Conservation (phyloP, 2,888 invertebrate species). For the Selenia dentaria region DNA sequence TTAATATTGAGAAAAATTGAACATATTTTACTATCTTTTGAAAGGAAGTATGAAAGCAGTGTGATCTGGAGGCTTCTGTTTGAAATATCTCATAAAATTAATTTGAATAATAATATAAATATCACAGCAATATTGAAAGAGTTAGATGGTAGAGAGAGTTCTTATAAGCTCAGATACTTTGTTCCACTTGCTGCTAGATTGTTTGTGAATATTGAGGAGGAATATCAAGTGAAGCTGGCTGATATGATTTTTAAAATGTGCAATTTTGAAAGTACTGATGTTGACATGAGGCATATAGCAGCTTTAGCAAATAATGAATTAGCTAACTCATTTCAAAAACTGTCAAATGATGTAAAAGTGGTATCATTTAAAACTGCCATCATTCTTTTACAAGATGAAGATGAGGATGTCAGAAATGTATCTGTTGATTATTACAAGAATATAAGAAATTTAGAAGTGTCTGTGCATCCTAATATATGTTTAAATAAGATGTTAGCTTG, state of each 20-base stretch:
- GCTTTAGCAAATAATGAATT: conserved; percentile 69
- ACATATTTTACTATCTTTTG: conserved; percentile 45
- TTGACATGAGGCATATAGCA: conserved; percentile 67
- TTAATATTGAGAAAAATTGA: conserved; percentile 41
- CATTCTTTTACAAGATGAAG: conserved; percentile 83
- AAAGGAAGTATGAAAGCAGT: conserved; percentile 45
- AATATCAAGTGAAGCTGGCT: conserved; percentile 42
- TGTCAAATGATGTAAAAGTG: conserved; percentile 55
- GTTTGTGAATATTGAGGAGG: conserved; percentile 30
- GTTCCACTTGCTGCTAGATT: conserved; percentile 61
- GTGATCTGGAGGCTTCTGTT: conserved; percentile 63
- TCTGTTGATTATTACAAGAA: conserved; percentile 60
- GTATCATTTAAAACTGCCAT: conserved; percentile 64
- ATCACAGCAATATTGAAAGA: conserved; percentile 33
- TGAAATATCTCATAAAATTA: conserved; percentile 49
- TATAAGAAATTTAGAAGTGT: conserved; percentile 33
- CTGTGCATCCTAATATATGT: conserved; percentile 61
- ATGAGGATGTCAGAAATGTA: conserved; percentile 72
- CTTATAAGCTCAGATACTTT: conserved; percentile 59
- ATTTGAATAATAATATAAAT: conserved; percentile 39
- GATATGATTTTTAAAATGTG: conserved; percentile 51
- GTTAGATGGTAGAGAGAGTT: conserved; percentile 34
- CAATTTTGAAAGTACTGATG: conserved; percentile 59
- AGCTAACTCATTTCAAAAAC: conserved; percentile 43
- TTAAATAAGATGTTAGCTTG: conserved; percentile 52